Conservation (phyloP, 2,888 invertebrate genomes). For the Tachina grossa region DNA sequence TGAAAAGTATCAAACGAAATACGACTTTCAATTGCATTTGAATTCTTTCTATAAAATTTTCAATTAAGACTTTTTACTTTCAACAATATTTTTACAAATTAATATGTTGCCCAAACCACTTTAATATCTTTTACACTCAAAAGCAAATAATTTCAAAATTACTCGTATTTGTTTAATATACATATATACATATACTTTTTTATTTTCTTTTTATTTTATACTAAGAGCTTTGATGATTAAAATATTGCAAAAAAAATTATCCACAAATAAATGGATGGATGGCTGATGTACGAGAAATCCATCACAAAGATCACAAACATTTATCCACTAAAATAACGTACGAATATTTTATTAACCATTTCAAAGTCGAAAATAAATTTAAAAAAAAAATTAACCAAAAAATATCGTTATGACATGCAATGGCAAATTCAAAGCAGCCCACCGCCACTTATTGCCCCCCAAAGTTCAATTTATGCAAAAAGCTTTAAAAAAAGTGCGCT, state of each 20-base stretch:
- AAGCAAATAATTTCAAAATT: slow-evolving; percentile 29
- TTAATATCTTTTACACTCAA: slow-evolving; percentile 20
- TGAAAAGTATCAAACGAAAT: too few species aligned
- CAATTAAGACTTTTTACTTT: background rate
- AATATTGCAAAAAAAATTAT: slow-evolving; percentile 13
- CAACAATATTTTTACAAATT: slow-evolving; percentile 2
- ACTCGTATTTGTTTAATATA: slow-evolving; percentile 16
- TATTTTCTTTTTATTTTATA: slow-evolving; percentile 5
- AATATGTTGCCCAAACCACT: background rate
- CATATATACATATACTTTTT: too few species aligned
- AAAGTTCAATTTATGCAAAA: slow-evolving; percentile 39
- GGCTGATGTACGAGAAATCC: slow-evolving; percentile 26
- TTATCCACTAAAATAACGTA: slow-evolving; percentile 54
- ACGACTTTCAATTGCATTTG: too few species aligned
- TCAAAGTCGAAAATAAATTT: slow-evolving; percentile 39
- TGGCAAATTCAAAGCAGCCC: background rate
- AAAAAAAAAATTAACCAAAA: slow-evolving; percentile 1
- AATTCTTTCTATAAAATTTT: too few species aligned
- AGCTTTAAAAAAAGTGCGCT: slow-evolving; percentile 1
- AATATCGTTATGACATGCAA: slow-evolving; percentile 4
- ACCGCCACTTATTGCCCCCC: background rate
- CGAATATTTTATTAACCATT: slow-evolving; percentile 67
- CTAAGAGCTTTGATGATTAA: slow-evolving; percentile 42
- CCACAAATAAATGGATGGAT: slow-evolving; percentile 26
- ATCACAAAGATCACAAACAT: slow-evolving; percentile 44